phyloP scores from a whole-genome alignment of 1,140 invertebrate species.

The Drosophila auraria region DNA sequence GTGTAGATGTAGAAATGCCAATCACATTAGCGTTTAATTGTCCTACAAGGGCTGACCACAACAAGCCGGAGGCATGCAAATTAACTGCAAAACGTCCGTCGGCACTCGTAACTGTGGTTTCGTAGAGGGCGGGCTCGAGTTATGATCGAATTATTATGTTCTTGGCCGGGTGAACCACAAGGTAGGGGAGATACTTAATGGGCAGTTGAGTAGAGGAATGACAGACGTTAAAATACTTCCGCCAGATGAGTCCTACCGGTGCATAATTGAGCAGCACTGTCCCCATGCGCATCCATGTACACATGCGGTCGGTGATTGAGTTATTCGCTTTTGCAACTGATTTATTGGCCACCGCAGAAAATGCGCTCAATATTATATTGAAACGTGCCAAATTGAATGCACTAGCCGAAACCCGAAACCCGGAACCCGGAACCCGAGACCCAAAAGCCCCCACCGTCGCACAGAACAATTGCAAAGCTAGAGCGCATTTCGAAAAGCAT shows the following conservation, averaged over 20 bases:
- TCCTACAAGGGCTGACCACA: slow-evolving; percentile 41
- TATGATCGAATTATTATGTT: slow-evolving; percentile 30
- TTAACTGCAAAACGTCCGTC: slow-evolving; percentile 39
- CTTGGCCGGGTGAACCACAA: slow-evolving; percentile 21
- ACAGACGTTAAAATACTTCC: slow-evolving; percentile 5
- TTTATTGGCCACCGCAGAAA: slow-evolving; percentile 62
- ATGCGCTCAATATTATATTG: slow-evolving; percentile 53
- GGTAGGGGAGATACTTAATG: slow-evolving; percentile 1
- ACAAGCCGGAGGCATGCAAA: slow-evolving; percentile 40
- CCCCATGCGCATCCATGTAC: not conserved
- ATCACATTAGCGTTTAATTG: slow-evolving; percentile 55
- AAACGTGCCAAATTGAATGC: slow-evolving; percentile 60
- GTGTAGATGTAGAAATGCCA: slow-evolving; percentile 16
- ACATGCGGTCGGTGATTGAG: slow-evolving; percentile 45
- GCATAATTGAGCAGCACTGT: slow-evolving; percentile 31
- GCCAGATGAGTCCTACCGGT: not conserved
- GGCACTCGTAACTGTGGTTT: slow-evolving; percentile 16
- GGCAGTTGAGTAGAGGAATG: slow-evolving; percentile 10
- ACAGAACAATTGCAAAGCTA: slow-evolving; percentile 26
- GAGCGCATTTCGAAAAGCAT: slow-evolving; percentile 40
- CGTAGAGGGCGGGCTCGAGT: too few relatives aligned
- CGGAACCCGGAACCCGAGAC: not conserved
- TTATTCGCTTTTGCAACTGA: slow-evolving; percentile 52
- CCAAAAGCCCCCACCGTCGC: not conserved
- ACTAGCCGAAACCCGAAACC: not conserved